Percentiles rank a stretch among this genome's conserved stretches.
phyloP scores from a whole-genome alignment of 1,140 invertebrate species.

The Lepidurus packardi region DNA sequence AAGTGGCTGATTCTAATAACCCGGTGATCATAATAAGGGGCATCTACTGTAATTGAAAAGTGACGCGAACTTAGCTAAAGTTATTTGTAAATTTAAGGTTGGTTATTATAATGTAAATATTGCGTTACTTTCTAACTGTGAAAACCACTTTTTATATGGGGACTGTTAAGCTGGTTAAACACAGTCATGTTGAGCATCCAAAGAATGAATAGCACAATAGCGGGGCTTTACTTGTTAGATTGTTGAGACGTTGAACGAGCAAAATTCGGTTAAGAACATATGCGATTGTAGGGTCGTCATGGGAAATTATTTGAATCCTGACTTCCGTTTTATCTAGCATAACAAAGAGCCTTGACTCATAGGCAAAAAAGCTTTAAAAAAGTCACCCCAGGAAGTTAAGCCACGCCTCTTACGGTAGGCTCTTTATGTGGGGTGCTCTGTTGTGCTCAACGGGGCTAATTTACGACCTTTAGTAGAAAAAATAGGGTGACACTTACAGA shows the following conservation, averaged over 20 bases:
- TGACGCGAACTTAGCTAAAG: too few relatives aligned
- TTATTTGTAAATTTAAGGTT: too few relatives aligned
- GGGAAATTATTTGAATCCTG: slow-evolving; percentile 15
- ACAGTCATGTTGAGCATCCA: too few relatives aligned
- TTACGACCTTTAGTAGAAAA: background rate
- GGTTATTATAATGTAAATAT: too few relatives aligned
- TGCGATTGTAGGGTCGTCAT: background rate
- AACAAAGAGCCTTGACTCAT: background rate
- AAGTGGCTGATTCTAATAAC: too few relatives aligned
- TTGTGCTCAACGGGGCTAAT: background rate
- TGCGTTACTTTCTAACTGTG: too few relatives aligned
- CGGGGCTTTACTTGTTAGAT: background rate
- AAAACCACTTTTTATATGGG: too few relatives aligned
- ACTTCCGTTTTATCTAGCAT: background rate
- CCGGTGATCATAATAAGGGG: too few relatives aligned
- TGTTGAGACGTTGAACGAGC: background rate
- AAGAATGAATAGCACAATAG: too few relatives aligned
- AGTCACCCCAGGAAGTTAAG: background rate
- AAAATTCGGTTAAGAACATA: background rate
- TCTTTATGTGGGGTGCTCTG: background rate
- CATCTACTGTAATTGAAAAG: too few relatives aligned
- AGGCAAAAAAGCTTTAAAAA: background rate
- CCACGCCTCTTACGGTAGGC: background rate
- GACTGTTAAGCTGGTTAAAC: too few relatives aligned
- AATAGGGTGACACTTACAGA: background rate